Evolutionary conservation across 1,140 invertebrate genomes (phyloP), one percentile per base, ranked within the genome.

Genomic region (Ceratina calcarata): DNA sequence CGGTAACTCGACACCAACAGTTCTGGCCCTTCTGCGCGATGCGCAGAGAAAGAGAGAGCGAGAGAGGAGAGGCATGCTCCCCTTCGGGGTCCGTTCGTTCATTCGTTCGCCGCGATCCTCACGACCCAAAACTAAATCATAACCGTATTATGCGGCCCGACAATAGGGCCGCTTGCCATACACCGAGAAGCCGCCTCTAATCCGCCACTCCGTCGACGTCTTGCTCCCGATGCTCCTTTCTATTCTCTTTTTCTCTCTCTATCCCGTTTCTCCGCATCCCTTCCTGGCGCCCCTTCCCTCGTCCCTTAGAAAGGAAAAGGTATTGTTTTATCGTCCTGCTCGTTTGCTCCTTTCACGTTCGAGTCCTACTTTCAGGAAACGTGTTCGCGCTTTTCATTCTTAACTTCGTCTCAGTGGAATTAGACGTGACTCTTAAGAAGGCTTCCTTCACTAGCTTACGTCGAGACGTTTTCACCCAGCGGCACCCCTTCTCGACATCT

Each of bases 101-200:
- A 51, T 87, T 80, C 87, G 86, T 88, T 88, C 86, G 82, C 82
- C 83, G 83, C 88, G 82, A 90, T 90, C 89, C 88, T 89, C 89
- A 87, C 87, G 89, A 90, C 86, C 90, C 87, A 89, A 78, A 91
- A 91, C 90, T 91, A 90, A 91, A 91, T 91, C 90, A 90, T 91
- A 91, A 91, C 90, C 90, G 89, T 90, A 91, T 91, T 91, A 90
- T 91, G 84, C 82, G 82, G 81, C 69, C 86, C 88, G 88, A 91
- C 90, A 91, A 91, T 91, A 88, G 89, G 53, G 65, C 77, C 58
- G 78, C 68, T 85, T 86, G 84, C 86, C 82, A 86, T 85, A 82
- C 68, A 89, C 85, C 89, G 90, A 90, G 89, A 90, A 90, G 89
- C 89, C 88, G 89, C 87, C 88, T 90, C 88, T 90, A 90, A 91